phyloP scores from a whole-genome alignment of 2,797 vertebrate species.

The Chelmon rostratus region DNA sequence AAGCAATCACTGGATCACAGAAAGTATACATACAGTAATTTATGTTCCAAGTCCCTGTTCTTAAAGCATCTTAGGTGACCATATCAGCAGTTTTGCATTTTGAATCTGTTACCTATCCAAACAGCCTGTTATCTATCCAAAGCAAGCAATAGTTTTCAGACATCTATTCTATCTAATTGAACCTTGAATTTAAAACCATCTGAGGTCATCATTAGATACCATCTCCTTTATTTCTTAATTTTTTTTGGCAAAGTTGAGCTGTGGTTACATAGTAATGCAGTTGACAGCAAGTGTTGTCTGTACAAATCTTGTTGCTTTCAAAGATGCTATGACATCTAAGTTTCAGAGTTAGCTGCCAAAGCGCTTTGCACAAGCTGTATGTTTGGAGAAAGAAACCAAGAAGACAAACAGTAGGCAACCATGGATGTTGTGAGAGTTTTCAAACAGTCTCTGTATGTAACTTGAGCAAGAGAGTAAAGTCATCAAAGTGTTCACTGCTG shows the following conservation, averaged over 20 bases:
- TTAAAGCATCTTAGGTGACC: not conserved
- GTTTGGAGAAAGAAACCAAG: not conserved
- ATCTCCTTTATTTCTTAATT: too few species aligned
- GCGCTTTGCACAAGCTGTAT: not conserved
- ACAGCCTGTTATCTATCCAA: too few species aligned
- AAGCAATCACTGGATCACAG: slow-evolving; percentile 13
- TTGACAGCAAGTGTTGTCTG: not conserved
- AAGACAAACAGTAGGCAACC: not conserved
- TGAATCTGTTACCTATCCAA: not conserved
- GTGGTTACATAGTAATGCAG: not conserved
- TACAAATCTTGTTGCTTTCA: slow-evolving; percentile 8
- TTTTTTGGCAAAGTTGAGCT: not conserved
- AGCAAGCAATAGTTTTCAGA: too few species aligned
- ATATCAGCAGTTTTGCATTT: not conserved
- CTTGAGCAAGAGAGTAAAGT: not conserved
- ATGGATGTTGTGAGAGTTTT: slow-evolving; percentile 1
- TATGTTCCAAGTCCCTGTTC: slow-evolving; percentile 4
- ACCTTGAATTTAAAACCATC: too few species aligned
- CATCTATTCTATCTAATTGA: too few species aligned
- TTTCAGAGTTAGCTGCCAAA: not conserved
- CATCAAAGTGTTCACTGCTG: not conserved
- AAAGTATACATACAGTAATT: not conserved
- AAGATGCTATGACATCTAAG: not conserved
- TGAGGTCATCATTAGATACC: too few species aligned
- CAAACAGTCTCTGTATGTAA: not conserved